These are phyloP conservation scores for Hypotaenidia philippensis DNA, from an alignment of 2,797 vertebrate species.

Conservation along the genomic window DNA sequence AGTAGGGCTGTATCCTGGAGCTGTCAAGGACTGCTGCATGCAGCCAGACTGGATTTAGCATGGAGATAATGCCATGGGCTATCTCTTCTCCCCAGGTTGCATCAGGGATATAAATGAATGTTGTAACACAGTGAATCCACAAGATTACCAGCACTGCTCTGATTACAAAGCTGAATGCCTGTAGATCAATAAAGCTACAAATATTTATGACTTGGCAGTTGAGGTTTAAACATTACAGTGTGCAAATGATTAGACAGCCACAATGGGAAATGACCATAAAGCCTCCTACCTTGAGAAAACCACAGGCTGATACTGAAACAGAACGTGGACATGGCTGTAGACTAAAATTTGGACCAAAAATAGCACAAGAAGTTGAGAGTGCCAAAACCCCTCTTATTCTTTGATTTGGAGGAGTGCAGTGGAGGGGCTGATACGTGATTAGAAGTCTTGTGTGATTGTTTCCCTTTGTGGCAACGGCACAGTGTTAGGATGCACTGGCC, in stretches of 20 bases:
- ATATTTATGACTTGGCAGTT: constrained; percentile 61
- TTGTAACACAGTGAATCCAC: constrained; percentile 18
- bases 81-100: constrained; percentile 50
- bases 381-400: not conserved
- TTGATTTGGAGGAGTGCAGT: not conserved
- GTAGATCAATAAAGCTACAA: constrained; percentile 46
- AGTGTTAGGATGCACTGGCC: not conserved
- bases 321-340: not conserved
- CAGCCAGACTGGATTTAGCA: constrained; percentile 10
- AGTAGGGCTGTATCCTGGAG: not conserved
- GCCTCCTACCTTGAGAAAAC: not conserved
- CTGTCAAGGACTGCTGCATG: not conserved
- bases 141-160: constrained; percentile 50
- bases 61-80: constrained; percentile 39
- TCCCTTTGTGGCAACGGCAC: not conserved
- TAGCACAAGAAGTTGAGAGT: not conserved
- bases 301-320: constrained; percentile 6
- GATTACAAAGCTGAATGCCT: constrained; percentile 54
- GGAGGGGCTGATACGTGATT: not conserved
- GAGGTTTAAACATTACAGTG: constrained; percentile 44
- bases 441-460: not conserved
- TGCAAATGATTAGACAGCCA: constrained; percentile 48
- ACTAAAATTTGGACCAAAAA: constrained; percentile 1
- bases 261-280: constrained; percentile 37
- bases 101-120: constrained; percentile 23